These are phyloP conservation scores for Leptatherina wallacei DNA, from an alignment of 2,797 vertebrate species.

Conservation along the genomic window DNA sequence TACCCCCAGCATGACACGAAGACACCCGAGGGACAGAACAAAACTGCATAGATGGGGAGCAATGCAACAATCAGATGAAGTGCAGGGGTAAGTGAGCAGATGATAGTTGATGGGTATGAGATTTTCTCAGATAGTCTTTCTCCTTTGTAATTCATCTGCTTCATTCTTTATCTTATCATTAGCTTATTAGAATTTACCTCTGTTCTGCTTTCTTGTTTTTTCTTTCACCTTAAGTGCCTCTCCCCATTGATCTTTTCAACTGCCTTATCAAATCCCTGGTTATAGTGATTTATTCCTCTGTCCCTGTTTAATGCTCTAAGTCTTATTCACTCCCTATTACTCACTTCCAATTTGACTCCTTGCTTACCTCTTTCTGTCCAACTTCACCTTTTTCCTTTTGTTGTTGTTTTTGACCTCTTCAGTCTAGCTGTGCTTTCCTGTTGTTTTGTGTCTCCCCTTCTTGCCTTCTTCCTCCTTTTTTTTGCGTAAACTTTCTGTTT, in stretches of 20 bases:
- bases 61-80: not conserved
- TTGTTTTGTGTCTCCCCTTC: constrained; percentile 9
- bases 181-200: not conserved
- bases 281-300: constrained; percentile 10
- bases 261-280: constrained; percentile 25
- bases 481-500: not conserved
- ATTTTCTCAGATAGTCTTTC: constrained; percentile 25
- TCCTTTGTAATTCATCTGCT: not conserved
- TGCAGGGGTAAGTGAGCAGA: not conserved
- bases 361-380: constrained; percentile 10
- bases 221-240: not conserved
- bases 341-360: constrained; percentile 5
- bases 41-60: not conserved
- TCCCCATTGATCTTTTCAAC: constrained; percentile 21
- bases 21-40: not conserved
- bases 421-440: constrained; percentile 7
- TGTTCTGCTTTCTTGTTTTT: constrained; percentile 2
- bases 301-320: not conserved
- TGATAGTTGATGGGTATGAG: not conserved
- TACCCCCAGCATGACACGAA: not conserved
- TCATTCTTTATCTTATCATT: constrained; percentile 2
- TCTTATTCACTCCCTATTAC: constrained; percentile 6
- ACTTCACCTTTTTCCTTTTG: not conserved
- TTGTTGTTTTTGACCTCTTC: not conserved
- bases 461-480: not conserved